Conservation (phyloP, 2,888 invertebrate genomes). For the Augochlorella aurata region DNA sequence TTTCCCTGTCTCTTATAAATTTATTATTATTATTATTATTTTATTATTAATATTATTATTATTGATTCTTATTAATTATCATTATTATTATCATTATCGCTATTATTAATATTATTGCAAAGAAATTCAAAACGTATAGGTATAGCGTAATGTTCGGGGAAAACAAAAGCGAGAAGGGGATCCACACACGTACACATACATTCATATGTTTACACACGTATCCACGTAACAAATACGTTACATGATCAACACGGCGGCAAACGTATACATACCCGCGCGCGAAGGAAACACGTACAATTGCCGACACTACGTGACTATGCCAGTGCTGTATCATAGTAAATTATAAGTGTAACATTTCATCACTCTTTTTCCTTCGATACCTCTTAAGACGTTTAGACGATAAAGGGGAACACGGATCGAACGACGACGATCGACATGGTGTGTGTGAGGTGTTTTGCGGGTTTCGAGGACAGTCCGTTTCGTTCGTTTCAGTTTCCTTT, state of each 20-base stretch:
- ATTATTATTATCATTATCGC: conserved; percentile 75
- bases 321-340: conserved; percentile 79
- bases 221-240: conserved; percentile 17
- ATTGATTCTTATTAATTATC: conserved; percentile 72
- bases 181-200: conserved; percentile 59
- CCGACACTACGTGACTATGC: conserved; percentile 74
- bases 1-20: conserved; percentile 80
- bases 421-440: conserved; percentile 18
- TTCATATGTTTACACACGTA: conserved; percentile 6
- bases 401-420: conserved; percentile 34
- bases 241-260: neutral
- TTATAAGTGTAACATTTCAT: conserved; percentile 74
- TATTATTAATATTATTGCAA: conserved; percentile 71
- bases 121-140: conserved; percentile 53
- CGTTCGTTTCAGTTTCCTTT: conserved; percentile 60
- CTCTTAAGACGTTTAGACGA: conserved; percentile 66
- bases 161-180: conserved; percentile 58
- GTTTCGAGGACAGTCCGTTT: conserved; percentile 47
- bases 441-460: conserved; percentile 53
- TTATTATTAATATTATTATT: conserved; percentile 71
- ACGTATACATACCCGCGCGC: neutral
- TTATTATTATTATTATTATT: conserved; percentile 74
- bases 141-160: conserved; percentile 74
- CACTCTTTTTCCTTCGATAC: conserved; percentile 66
- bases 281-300: conserved; percentile 40